phyloP scores from a whole-genome alignment of 2,113 vertebrate genomes.

The Scortum barcoo region DNA sequence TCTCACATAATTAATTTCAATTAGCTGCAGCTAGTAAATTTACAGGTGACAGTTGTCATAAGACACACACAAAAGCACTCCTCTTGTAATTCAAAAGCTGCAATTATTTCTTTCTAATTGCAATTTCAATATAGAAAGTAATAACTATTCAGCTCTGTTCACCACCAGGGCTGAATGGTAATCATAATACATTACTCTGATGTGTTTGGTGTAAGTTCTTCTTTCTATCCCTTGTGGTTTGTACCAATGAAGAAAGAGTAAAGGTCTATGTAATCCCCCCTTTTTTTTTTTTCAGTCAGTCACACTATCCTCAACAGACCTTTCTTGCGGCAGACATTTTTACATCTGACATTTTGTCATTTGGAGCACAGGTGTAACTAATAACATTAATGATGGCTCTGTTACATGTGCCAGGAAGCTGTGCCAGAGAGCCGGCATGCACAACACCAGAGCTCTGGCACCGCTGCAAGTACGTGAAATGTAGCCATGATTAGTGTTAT shows the following conservation, averaged over 20 bases:
- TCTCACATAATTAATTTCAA: neutral
- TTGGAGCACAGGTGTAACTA: slow-evolving; percentile 19
- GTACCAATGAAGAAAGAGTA: neutral
- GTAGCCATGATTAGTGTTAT: slow-evolving; percentile 11
- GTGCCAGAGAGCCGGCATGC: slow-evolving; percentile 5
- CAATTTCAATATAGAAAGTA: neutral
- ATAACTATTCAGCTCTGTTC: neutral
- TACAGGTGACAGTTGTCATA: neutral
- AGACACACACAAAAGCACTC: neutral
- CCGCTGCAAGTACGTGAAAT: slow-evolving; percentile 1
- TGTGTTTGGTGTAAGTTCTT: neutral
- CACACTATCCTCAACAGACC: neutral
- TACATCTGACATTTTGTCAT: slow-evolving; percentile 1
- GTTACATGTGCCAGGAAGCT: neutral
- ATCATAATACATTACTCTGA: neutral
- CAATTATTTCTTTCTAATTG: neutral
- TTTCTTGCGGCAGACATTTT: neutral
- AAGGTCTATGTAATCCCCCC: neutral
- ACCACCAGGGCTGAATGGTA: too few relatives aligned
- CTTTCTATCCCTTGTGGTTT: neutral
- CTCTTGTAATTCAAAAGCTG: neutral
- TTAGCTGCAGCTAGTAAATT: neutral
- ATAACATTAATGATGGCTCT: slow-evolving; percentile 7
- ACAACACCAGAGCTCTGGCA: slow-evolving; percentile 22
- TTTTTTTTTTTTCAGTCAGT: neutral